A percentile compares a stretch with the other conserved stretches of the same genome.
These are phyloP conservation scores for Neosilurus hyrtlii DNA, from an alignment of 2,797 vertebrate genomes.

Conservation along the genomic window DNA sequence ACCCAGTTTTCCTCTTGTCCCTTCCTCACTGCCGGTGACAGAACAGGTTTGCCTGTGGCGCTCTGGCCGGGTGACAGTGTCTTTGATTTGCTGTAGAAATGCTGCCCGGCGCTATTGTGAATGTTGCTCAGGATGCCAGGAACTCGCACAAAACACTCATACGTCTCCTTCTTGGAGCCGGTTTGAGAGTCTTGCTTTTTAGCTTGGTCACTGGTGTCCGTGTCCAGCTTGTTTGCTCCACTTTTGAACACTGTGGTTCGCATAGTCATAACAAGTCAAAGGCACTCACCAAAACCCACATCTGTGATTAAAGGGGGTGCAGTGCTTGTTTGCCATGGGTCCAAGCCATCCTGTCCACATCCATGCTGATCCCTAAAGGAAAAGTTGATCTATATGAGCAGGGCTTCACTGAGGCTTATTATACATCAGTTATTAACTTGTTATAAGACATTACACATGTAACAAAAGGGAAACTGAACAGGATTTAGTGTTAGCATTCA, in stretches of 20 bases:
- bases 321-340: conserved; percentile 13
- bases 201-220: conserved; percentile 45
- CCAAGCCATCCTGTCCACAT: conserved; percentile 20
- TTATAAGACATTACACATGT: background rate
- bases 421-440: background rate
- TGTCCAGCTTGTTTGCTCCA: conserved; percentile 54
- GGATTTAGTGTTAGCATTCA: background rate
- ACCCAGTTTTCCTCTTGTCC: conserved; percentile 60
- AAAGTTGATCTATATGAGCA: background rate
- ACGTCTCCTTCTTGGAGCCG: conserved; percentile 60
- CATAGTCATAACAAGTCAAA: conserved; percentile 56
- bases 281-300: conserved; percentile 37
- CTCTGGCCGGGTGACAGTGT: conserved; percentile 25
- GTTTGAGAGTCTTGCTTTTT: conserved; percentile 41
- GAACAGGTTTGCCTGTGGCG: conserved; percentile 32
- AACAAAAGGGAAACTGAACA: background rate
- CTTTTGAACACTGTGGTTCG: conserved; percentile 71
- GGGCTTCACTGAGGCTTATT: background rate
- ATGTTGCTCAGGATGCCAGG: conserved; percentile 59
- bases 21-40: conserved; percentile 27
- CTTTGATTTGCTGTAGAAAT: conserved; percentile 48
- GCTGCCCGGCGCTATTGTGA: conserved; percentile 51
- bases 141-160: conserved; percentile 46
- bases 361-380: conserved; percentile 27
- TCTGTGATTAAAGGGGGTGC: conserved; percentile 8